phyloP scores from a whole-genome alignment of 2,113 vertebrate species.

The Anoplopoma fimbria region DNA sequence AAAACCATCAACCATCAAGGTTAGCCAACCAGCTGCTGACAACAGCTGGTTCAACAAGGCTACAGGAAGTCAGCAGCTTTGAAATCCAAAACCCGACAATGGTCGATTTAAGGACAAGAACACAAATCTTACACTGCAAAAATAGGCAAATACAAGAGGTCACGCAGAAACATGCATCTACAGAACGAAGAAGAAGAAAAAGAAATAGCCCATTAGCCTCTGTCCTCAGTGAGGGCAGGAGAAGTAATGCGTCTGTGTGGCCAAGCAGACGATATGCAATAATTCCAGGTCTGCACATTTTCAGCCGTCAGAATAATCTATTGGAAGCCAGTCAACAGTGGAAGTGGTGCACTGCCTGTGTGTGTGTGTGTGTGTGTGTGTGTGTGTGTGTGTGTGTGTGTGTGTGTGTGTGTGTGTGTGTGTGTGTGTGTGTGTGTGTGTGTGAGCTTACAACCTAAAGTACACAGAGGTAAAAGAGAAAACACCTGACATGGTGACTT shows the following conservation, averaged over 20 bases:
- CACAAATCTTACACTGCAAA: constrained; percentile 1
- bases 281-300: constrained; percentile 63
- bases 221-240: constrained; percentile 53
- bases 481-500: constrained; percentile 30
- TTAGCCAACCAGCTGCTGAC: neutral
- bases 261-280: constrained; percentile 65
- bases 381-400: neutral
- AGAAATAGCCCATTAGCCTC: constrained; percentile 56
- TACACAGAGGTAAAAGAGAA: constrained; percentile 22
- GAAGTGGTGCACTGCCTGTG: constrained; percentile 11
- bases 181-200: neutral
- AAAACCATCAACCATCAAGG: neutral
- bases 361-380: constrained; percentile 17
- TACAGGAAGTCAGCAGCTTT: neutral
- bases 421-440: constrained; percentile 17
- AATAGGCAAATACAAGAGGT: constrained; percentile 4
- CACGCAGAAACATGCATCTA: constrained; percentile 11
- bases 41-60: neutral
- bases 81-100: neutral
- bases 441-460: too few relatives aligned
- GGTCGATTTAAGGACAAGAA: neutral
- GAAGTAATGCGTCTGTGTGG: constrained; percentile 54
- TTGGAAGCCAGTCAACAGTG: constrained; percentile 51
- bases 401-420: constrained; percentile 3
- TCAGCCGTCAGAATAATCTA: constrained; percentile 59